Evolutionary conservation across 2,888 invertebrate species (phyloP).

Genomic region (Pheosia gnoma): DNA sequence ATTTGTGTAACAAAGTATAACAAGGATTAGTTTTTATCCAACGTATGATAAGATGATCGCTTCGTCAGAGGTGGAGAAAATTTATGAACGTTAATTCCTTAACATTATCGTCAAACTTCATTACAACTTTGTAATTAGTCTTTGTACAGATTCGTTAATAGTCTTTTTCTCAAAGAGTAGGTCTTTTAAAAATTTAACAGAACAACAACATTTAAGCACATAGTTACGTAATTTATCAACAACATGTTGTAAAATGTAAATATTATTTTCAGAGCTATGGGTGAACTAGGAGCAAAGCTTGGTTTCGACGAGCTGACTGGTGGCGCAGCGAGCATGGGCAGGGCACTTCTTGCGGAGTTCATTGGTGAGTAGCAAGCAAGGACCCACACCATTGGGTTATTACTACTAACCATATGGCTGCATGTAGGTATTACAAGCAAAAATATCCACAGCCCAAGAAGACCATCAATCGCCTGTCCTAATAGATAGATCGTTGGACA

Average conservation of each 20-base stretch:
- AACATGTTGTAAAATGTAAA: not conserved
- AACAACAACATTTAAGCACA: too few species aligned
- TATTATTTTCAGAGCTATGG: conserved; percentile 70
- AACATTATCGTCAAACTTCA: too few species aligned
- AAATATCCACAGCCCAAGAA: too few species aligned
- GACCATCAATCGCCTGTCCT: not conserved
- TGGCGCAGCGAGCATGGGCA: conserved; percentile 88
- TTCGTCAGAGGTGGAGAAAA: not conserved
- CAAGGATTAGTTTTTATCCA: not conserved
- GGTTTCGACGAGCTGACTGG: conserved; percentile 89
- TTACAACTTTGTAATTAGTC: too few species aligned
- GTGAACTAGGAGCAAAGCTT: conserved; percentile 85
- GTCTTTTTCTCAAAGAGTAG: too few species aligned
- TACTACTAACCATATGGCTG: too few species aligned
- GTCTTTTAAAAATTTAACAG: too few species aligned
- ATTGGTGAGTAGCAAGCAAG: conserved; percentile 79
- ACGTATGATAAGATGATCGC: conserved; percentile 2
- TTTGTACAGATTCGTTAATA: too few species aligned
- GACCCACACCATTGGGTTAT: too few species aligned
- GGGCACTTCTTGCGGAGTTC: conserved; percentile 93
- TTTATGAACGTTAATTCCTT: not conserved
- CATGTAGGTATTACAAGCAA: too few species aligned
- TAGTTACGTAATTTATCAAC: too few species aligned
- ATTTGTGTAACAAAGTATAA: not conserved
- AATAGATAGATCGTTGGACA: not conserved